Base-by-base conservation (phyloP, 2,888 invertebrate genomes). In the Carcina quercana region DNA sequence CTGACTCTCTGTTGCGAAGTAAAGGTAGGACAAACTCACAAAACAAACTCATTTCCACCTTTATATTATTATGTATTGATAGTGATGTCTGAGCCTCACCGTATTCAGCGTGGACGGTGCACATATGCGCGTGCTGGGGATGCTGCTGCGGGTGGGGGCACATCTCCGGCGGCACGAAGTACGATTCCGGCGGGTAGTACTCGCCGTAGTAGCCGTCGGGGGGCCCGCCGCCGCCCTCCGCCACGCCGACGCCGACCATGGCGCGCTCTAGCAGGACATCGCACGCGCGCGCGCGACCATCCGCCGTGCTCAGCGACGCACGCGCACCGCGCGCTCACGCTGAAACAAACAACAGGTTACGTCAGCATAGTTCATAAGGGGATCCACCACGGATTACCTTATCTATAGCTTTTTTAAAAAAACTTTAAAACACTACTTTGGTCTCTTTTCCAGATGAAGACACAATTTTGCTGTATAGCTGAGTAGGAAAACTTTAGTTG, bases 61-160 rank as follows among this genome's bases (percentile, higher is more conserved):
- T n/a, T n/a, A n/a, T n/a, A n/a, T n/a, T n/a, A n/a, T n/a, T n/a
- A n/a, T n/a, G n/a, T n/a, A n/a, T n/a, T n/a, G n/a, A n/a, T n/a
- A n/a, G 17, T 17, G 5, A 17, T 5, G 5, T 17, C 17, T 17
- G 17, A 3, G 12, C 47, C 89, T 87, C 74, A 92, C 92, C 91
- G 73, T 89, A 91, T 70, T 91, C 91, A 54, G 89, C 85, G 59
- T 91, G 91, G 68, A 91, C 85, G 44, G 90, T 87, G 79, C 91
- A 91, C 84, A 91, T 87, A 56, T 85, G 86, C 48, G 80, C 76
- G 53, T 82, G 88, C 67, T 85, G 88, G 17, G 80, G 87, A 59
- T 89, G 89, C 66, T 79, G 79, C 50, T 86, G 86, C 40, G 89
- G 88, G 41, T 80, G 80, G 46, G 88, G 87, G 58, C 90, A 90